A percentile compares a stretch with the other conserved stretches of the same genome.
These are phyloP conservation scores for Pachyuromys duprasi DNA, from an alignment of 2,797 vertebrate species.

Conservation along the genomic window DNA sequence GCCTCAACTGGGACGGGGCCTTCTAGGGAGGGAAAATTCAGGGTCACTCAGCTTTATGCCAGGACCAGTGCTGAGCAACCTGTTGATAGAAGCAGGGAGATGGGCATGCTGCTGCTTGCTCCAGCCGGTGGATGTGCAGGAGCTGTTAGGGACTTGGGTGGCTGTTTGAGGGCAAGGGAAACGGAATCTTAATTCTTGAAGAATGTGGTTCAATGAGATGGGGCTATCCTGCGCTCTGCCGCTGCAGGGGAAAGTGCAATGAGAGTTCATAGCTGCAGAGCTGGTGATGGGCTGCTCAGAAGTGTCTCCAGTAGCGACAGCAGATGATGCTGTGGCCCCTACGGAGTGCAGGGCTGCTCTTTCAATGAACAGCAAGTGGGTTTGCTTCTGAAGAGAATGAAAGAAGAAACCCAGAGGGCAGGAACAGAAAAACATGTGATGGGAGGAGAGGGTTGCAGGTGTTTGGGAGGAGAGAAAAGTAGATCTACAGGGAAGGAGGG, in stretches of 20 bases:
- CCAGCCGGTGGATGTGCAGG: background rate
- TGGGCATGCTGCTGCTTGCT: conserved; percentile 62
- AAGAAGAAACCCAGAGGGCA: background rate
- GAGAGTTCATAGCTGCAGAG: background rate
- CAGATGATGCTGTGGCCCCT: background rate
- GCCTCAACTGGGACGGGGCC: background rate
- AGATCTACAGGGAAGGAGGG: background rate
- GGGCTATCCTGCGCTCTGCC: background rate
- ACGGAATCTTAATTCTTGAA: background rate
- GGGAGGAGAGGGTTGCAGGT: background rate
- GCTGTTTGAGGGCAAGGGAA: background rate
- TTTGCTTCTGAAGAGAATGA: background rate
- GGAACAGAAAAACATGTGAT: background rate
- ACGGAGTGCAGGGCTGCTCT: background rate
- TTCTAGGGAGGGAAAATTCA: background rate
- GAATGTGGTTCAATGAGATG: background rate
- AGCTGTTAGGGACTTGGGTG: background rate
- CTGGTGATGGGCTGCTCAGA: background rate
- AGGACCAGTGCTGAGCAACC: conserved; percentile 50
- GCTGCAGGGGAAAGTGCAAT: background rate
- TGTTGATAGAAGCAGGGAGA: conserved; percentile 14
- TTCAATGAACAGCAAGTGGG: background rate
- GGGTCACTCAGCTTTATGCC: background rate
- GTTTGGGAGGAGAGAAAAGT: background rate
- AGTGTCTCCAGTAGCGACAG: background rate